Conservation (phyloP, 2,113 vertebrate genomes). For the Cheilinus undulatus region DNA sequence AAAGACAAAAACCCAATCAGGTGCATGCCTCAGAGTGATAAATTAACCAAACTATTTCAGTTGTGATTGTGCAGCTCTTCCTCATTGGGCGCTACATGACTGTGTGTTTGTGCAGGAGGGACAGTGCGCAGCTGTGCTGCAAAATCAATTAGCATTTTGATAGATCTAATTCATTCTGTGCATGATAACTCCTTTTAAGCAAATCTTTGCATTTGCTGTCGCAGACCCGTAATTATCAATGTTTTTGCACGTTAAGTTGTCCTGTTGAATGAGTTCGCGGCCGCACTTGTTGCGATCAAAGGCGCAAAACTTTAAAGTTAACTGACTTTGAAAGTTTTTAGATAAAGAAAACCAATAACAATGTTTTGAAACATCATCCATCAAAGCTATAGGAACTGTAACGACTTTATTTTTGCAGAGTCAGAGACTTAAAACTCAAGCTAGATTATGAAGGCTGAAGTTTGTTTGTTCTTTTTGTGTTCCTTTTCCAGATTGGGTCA, state of each 20-base stretch:
- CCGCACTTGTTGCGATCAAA: slow-evolving; percentile 58
- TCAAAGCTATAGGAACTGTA: background rate
- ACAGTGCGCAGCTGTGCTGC: slow-evolving; percentile 33
- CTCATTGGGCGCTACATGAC: background rate
- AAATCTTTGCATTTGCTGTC: slow-evolving; percentile 39
- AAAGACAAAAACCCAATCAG: background rate
- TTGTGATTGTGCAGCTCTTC: slow-evolving; percentile 16
- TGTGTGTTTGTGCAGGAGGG: background rate
- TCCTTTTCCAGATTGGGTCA: background rate
- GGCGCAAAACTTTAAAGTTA: background rate
- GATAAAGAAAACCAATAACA: background rate
- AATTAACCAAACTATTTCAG: slow-evolving; percentile 12
- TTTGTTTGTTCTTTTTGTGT: slow-evolving; percentile 2
- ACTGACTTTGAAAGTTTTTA: background rate
- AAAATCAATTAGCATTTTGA: slow-evolving; percentile 46
- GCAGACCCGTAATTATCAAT: slow-evolving; percentile 6
- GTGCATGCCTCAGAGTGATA: background rate
- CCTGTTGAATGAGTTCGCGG: slow-evolving; percentile 21
- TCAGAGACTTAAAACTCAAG: background rate
- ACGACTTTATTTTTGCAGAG: background rate
- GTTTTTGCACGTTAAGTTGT: slow-evolving; percentile 13
- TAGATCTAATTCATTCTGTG: slow-evolving; percentile 43
- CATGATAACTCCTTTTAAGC: slow-evolving; percentile 29
- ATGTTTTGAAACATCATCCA: background rate
- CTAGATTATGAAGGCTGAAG: background rate